Evolutionary conservation across 2,113 vertebrate genomes (phyloP), one percentile per base, ranked within the genome.

Genomic region (Amphiprion ocellaris): DNA sequence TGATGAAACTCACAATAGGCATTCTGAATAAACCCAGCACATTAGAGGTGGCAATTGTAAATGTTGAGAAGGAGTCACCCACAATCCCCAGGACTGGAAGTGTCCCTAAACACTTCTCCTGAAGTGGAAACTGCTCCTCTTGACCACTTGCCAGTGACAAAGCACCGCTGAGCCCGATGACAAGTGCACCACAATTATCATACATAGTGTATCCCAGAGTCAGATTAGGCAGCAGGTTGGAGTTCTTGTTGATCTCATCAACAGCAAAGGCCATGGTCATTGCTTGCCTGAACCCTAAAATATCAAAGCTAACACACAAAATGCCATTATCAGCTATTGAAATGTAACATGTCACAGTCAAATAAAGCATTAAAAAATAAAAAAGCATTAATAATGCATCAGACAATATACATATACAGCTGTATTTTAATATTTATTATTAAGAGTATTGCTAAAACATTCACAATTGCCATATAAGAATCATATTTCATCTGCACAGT

Each of bases 261-360:
- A 94, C 86, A 17, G 93, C 85, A 85, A 92, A 94, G 33, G 79
- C 86, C 92, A 94, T 93, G 11, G 92, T 90, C 84, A 77, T 67
- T 41, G 89, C 92, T 37, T 83, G 81, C 61, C 89, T 82, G 39
- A 93, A 92, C 4, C 85, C 90, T 67, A 74, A 60, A 59, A 83
- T 49, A 23, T 93, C 80, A 75, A 94, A 82, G 19, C 85, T 85
- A 46, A 69, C 19, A 84, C 9, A 71, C 4, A 50, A 46, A 56
- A 50, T n/a, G 19, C 12, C 24, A 65, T 3, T 6, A 4, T 49
- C 6, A 28, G 30, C 7, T 1, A 26, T 24, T 47, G 5, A 47
- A 46, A 15, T 2, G 9, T 16, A 16, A 62, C 4, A 30, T 30
- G 30, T 30, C 30, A 30, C 5, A 30, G 28, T 30, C 28, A 21